Percentiles rank a stretch among this genome's conserved stretches.
These are phyloP conservation scores for Malacoraja senta DNA, from an alignment of 2,797 vertebrate genomes.

Conservation along the genomic window DNA sequence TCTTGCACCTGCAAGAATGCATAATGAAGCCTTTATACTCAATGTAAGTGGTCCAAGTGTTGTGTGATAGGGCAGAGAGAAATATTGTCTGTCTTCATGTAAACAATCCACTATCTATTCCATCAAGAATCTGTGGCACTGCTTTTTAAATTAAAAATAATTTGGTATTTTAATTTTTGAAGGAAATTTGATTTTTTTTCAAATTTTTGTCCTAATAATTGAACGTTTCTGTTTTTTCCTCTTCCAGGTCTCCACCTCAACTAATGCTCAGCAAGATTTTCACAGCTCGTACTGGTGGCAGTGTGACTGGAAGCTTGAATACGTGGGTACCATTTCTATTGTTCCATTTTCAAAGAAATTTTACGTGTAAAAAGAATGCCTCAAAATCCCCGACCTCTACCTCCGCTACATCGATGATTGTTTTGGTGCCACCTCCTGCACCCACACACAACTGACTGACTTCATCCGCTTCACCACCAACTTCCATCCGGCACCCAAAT, in stretches of 20 bases:
- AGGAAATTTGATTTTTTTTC: not conserved
- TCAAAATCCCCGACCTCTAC: too few relatives aligned
- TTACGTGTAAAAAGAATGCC: not conserved
- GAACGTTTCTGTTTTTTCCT: not conserved
- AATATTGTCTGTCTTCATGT: not conserved
- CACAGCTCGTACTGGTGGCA: conserved; percentile 88
- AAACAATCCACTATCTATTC: not conserved
- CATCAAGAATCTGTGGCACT: not conserved
- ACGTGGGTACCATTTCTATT: conserved; percentile 69
- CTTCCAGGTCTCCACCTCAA: conserved; percentile 82
- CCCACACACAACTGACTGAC: too few relatives aligned
- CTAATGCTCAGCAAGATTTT: conserved; percentile 99
- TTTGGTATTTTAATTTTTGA: not conserved
- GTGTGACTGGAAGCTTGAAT: conserved; percentile 92
- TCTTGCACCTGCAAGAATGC: not conserved
- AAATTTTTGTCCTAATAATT: not conserved
- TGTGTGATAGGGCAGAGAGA: not conserved
- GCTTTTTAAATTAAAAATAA: not conserved
- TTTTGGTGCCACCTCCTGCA: too few relatives aligned
- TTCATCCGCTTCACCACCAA: too few relatives aligned
- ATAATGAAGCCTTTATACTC: not conserved
- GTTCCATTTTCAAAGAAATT: too few relatives aligned
- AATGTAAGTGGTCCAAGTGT: not conserved
- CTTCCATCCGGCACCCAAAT: too few relatives aligned
- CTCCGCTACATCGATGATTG: too few relatives aligned